Conservation (phyloP, 2,797 vertebrate species). For the Leptatherina wallacei region DNA sequence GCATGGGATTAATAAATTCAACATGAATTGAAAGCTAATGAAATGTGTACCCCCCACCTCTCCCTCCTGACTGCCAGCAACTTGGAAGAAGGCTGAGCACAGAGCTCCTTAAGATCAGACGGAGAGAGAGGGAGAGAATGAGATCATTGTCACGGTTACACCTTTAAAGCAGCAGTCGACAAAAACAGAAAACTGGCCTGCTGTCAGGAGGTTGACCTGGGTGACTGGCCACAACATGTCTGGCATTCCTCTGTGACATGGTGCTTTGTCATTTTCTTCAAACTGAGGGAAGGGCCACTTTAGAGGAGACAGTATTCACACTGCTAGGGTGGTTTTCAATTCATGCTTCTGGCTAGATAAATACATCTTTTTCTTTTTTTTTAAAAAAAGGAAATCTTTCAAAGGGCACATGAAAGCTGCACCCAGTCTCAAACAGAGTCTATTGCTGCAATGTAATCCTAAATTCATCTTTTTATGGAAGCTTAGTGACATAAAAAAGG, state of each 20-base stretch:
- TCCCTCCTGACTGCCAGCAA: conserved; percentile 60
- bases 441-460: background rate
- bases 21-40: conserved; percentile 83
- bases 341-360: background rate
- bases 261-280: conserved; percentile 69
- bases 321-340: conserved; percentile 10
- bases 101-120: conserved; percentile 62
- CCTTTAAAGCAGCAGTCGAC: conserved; percentile 73
- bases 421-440: background rate
- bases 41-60: conserved; percentile 67
- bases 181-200: conserved; percentile 64
- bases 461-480: conserved; percentile 40
- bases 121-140: conserved; percentile 60
- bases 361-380: background rate
- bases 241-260: conserved; percentile 69
- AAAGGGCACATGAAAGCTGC: conserved; percentile 6
- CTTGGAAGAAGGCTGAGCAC: conserved; percentile 63
- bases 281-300: conserved; percentile 37
- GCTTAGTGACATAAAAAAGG: conserved; percentile 54
- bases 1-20: conserved; percentile 85
- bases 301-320: conserved; percentile 18
- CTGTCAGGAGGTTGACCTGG: conserved; percentile 73
- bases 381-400: conserved; percentile 1
- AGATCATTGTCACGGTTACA: conserved; percentile 79
- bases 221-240: conserved; percentile 68